Evolutionary conservation across 2,797 vertebrate species (phyloP).

Genomic region (Muraenolepis orangiensis): DNA sequence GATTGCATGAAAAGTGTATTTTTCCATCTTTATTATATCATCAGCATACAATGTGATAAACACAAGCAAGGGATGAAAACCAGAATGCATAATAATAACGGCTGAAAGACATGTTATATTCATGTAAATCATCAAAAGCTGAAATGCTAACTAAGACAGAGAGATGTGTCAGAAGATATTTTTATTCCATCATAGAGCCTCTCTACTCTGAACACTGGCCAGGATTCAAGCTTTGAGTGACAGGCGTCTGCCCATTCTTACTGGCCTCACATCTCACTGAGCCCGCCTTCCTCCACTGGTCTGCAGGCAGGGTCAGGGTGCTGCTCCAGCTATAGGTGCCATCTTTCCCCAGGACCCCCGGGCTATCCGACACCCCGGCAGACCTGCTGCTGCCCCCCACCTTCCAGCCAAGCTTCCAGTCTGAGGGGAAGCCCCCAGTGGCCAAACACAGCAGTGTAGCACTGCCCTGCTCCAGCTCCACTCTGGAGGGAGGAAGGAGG

Average conservation of each 20-base stretch:
- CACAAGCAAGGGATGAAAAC: too few species aligned
- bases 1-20: neutral
- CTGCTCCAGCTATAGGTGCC: too few species aligned
- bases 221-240: too few species aligned
- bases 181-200: too few species aligned
- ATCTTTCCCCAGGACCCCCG: neutral
- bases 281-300: too few species aligned
- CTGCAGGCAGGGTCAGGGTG: too few species aligned
- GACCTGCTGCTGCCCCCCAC: constrained; percentile 26
- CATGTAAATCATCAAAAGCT: neutral
- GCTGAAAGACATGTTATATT: neutral
- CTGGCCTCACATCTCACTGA: too few species aligned
- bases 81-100: neutral
- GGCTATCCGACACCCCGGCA: constrained; percentile 37
- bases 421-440: constrained; percentile 28
- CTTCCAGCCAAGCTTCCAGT: neutral
- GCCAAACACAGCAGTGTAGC: constrained; percentile 31
- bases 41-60: too few species aligned
- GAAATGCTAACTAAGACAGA: neutral
- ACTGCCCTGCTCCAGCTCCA: constrained; percentile 32
- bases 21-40: neutral
- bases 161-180: neutral
- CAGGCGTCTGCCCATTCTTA: too few species aligned
- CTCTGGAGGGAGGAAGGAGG: constrained; percentile 39
- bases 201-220: too few species aligned